Percentiles rank a stretch among this genome's conserved stretches.
Evolutionary conservation across 2,797 vertebrate species (phyloP).

Genomic region (Sebastes itinus): DNA sequence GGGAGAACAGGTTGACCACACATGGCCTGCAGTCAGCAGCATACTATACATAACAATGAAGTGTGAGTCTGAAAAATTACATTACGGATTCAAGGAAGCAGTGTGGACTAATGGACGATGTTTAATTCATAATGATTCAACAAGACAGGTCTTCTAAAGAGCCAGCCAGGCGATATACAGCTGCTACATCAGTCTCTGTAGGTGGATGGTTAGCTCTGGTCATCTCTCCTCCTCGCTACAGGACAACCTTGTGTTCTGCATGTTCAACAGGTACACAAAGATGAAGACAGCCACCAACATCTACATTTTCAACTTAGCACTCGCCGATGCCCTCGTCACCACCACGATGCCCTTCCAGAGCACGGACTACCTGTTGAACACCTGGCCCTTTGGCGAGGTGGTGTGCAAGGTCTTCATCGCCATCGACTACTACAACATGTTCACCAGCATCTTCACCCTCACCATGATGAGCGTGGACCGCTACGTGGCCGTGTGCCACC

Average conservation of each 20-base stretch:
- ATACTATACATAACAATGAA: conserved; percentile 50
- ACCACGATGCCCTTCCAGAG: conserved; percentile 99
- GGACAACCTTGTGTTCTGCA: conserved; percentile 19
- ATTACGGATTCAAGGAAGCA: conserved; percentile 47
- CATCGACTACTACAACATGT: conserved; percentile 99
- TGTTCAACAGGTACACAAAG: conserved; percentile 91
- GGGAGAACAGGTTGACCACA: conserved; percentile 19
- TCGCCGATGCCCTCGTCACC: conserved; percentile 95
- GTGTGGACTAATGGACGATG: conserved; percentile 23
- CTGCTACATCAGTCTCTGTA: neutral
- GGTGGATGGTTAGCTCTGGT: neutral
- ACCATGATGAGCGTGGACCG: conserved; percentile 99
- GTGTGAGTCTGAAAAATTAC: conserved; percentile 27
- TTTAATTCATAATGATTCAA: conserved; percentile 42
- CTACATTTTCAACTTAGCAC: conserved; percentile 96
- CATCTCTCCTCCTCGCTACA: neutral
- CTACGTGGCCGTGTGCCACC: conserved; percentile 98
- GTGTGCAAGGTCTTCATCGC: conserved; percentile 97
- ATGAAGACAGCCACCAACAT: conserved; percentile 99
- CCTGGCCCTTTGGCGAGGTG: conserved; percentile 96
- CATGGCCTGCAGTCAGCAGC: neutral
- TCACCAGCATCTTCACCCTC: conserved; percentile 96
- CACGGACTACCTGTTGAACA: conserved; percentile 92
- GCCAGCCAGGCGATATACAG: neutral
- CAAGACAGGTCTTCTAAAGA: conserved; percentile 12